Evolutionary conservation across 1,140 invertebrate genomes (phyloP).

Genomic region (Thereuonema tuberculata): DNA sequence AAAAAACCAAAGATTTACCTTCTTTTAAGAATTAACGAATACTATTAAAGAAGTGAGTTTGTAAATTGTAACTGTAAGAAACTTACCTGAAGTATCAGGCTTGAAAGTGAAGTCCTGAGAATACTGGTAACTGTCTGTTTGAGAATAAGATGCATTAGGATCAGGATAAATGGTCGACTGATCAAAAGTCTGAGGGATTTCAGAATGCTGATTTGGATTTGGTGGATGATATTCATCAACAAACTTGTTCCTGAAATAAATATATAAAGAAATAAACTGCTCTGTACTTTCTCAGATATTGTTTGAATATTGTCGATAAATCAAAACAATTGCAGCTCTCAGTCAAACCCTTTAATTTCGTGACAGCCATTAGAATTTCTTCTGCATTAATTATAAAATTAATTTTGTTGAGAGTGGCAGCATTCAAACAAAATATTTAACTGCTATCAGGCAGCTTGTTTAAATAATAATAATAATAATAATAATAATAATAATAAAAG

Average conservation of each 20-base stretch:
- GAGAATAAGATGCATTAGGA: too few species aligned
- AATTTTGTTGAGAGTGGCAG: background rate
- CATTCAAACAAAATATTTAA: too few species aligned
- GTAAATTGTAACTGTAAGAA: background rate
- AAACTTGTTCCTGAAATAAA: background rate
- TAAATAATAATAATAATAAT: too few species aligned
- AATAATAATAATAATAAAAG: too few species aligned
- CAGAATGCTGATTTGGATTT: background rate
- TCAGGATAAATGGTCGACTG: slow-evolving; percentile 9
- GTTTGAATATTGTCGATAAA: background rate
- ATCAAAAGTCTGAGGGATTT: background rate
- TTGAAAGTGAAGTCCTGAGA: background rate
- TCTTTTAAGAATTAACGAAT: too few species aligned
- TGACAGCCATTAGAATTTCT: background rate
- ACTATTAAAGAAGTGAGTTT: too few species aligned
- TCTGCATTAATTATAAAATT: background rate
- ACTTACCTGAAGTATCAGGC: background rate
- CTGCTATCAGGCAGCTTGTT: too few species aligned
- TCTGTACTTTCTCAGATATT: too few species aligned
- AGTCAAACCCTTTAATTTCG: background rate
- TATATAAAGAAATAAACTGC: too few species aligned
- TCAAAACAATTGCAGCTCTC: background rate
- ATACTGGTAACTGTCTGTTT: background rate
- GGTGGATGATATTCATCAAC: background rate
- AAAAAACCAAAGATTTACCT: too few species aligned